Conservation (phyloP, 2,113 vertebrate species). For the Sinocyclocheilus anshuiensis region DNA sequence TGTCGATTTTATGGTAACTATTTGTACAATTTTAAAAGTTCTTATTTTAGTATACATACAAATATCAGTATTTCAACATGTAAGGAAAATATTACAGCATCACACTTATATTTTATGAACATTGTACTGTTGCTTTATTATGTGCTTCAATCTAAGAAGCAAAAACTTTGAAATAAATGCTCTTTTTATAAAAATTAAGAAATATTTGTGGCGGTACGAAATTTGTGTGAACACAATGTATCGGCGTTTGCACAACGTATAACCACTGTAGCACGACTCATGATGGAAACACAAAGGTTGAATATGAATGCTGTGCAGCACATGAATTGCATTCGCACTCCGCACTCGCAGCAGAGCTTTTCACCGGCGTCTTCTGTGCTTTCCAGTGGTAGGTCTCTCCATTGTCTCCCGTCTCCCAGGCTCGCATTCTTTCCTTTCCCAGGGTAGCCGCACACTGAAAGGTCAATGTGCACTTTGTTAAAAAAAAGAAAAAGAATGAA, state of each 20-base stretch:
- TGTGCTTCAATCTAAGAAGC: constrained; percentile 99
- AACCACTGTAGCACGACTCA: neutral
- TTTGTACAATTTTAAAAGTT: constrained; percentile 99
- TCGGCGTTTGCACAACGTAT: neutral
- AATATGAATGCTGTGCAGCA: neutral
- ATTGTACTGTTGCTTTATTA: constrained; percentile 99
- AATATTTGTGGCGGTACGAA: constrained; percentile 38
- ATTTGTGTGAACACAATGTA: neutral
- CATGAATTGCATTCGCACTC: constrained; percentile 20
- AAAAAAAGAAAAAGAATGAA: constrained; percentile 41
- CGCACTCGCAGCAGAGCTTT: constrained; percentile 19
- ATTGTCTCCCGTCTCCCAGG: constrained; percentile 56
- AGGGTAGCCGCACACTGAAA: constrained; percentile 63
- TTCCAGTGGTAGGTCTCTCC: constrained; percentile 47
- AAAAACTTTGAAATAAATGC: constrained; percentile 95
- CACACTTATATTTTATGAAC: constrained; percentile 99
- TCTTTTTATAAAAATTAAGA: constrained; percentile 86
- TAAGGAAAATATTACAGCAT: constrained; percentile 95
- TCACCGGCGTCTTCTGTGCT: constrained; percentile 11
- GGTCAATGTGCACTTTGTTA: constrained; percentile 70
- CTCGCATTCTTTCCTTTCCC: constrained; percentile 55
- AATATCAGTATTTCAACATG: constrained; percentile 99
- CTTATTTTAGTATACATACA: constrained; percentile 99
- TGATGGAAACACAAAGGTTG: constrained; percentile 7
- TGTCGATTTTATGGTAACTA: constrained; percentile 99